Evolutionary conservation across 2,797 vertebrate genomes (phyloP).

Genomic region (Adrianichthys oophorus): DNA sequence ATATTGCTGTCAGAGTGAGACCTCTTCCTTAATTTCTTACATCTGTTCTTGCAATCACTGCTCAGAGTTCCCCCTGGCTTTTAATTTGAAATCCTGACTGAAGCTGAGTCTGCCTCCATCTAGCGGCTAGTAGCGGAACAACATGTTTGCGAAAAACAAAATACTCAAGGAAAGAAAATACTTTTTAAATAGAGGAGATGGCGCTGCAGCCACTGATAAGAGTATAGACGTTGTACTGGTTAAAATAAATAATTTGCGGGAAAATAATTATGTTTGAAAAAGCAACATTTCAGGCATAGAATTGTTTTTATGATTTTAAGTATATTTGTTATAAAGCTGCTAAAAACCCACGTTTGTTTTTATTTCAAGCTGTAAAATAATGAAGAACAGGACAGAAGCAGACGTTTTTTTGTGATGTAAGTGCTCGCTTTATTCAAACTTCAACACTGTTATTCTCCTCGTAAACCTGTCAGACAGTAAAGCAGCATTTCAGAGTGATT

Average conservation of each 20-base stretch:
- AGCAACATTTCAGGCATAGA: too few species aligned
- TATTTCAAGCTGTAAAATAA: not conserved
- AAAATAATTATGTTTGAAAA: too few species aligned
- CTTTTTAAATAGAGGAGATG: too few species aligned
- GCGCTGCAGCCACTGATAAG: not conserved
- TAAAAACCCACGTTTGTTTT: not conserved
- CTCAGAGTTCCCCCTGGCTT: slow-evolving; percentile 6
- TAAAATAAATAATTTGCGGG: not conserved
- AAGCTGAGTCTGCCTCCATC: slow-evolving; percentile 11
- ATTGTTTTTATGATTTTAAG: too few species aligned
- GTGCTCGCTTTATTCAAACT: slow-evolving; percentile 57
- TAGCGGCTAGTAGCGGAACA: slow-evolving; percentile 9
- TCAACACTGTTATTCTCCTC: slow-evolving; percentile 27
- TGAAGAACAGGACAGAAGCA: not conserved
- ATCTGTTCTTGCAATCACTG: slow-evolving; percentile 25
- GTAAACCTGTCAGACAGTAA: slow-evolving; percentile 33
- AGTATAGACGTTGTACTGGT: slow-evolving; percentile 8
- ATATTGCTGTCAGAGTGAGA: slow-evolving; percentile 31
- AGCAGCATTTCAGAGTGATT: slow-evolving; percentile 22
- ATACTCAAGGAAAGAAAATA: too few species aligned
- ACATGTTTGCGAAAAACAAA: not conserved
- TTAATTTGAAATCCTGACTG: slow-evolving; percentile 25
- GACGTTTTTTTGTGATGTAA: slow-evolving; percentile 29
- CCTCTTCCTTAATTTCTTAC: not conserved
- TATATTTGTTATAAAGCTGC: too few species aligned